These are phyloP conservation scores for Hoplodrina ambigua DNA, from an alignment of 2,888 invertebrate genomes.

Conservation along the genomic window DNA sequence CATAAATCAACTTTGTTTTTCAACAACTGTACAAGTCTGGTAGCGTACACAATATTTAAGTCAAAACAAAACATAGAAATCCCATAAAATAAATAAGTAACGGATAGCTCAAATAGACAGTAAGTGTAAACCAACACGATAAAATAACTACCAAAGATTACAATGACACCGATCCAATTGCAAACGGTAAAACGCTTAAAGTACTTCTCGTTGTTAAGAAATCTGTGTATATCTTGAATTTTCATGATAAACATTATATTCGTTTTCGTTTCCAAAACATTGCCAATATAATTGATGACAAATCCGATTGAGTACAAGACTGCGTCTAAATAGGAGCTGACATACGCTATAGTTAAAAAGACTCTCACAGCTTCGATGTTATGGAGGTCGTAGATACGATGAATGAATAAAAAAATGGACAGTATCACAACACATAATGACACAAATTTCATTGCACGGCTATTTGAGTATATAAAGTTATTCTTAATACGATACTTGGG, in stretches of 20 bases:
- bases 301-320: not conserved
- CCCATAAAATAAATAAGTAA: not conserved
- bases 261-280: not conserved
- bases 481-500: not conserved
- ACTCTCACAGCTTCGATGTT: not conserved
- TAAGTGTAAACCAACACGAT: not conserved
- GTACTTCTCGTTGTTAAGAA: not conserved
- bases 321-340: not conserved
- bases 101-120: not conserved
- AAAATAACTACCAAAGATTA: not conserved
- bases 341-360: not conserved
- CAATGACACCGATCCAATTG: not conserved
- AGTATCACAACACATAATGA: not conserved
- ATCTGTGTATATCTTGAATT: not conserved
- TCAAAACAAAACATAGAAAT: not conserved
- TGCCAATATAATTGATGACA: not conserved
- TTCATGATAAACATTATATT: not conserved
- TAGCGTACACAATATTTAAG: slow-evolving; percentile 3
- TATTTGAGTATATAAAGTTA: not conserved
- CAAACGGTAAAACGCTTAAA: not conserved
- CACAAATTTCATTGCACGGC: not conserved
- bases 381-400: not conserved
- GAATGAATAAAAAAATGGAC: not conserved
- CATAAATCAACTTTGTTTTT: slow-evolving; percentile 1
- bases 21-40: not conserved